phyloP scores from a whole-genome alignment of 1,140 invertebrate species.

The Maconellicoccus hirsutus region DNA sequence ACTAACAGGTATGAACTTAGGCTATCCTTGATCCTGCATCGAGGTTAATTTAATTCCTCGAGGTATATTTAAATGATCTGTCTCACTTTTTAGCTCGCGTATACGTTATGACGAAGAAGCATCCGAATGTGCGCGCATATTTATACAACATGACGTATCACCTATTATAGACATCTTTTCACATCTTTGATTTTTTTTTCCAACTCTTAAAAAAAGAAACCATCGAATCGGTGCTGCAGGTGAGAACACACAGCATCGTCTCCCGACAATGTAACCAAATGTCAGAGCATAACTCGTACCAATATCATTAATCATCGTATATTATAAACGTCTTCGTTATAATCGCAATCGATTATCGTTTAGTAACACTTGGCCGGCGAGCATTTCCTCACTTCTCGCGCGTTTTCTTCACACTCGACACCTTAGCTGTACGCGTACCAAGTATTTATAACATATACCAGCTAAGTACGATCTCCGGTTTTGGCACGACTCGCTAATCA shows the following conservation, averaged over 20 bases:
- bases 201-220: too few relatives aligned
- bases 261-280: constrained; percentile 2
- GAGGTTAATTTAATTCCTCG: constrained; percentile 11
- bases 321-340: neutral
- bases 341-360: constrained; percentile 18
- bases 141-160: too few relatives aligned
- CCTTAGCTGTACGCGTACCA: too few relatives aligned
- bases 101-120: too few relatives aligned
- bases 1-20: neutral
- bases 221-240: too few relatives aligned
- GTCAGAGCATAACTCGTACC: neutral
- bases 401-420: neutral
- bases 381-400: neutral
- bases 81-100: neutral
- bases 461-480: too few relatives aligned
- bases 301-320: constrained; percentile 18
- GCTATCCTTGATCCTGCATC: constrained; percentile 15
- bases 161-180: too few relatives aligned
- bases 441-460: too few relatives aligned
- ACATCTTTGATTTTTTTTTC: too few relatives aligned
- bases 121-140: too few relatives aligned
- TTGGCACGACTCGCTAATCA: too few relatives aligned
- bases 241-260: neutral
- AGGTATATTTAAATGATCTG: constrained; percentile 4
- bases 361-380: neutral